Conservation (phyloP, 2,888 invertebrate species). For the Serripes groenlandicus region DNA sequence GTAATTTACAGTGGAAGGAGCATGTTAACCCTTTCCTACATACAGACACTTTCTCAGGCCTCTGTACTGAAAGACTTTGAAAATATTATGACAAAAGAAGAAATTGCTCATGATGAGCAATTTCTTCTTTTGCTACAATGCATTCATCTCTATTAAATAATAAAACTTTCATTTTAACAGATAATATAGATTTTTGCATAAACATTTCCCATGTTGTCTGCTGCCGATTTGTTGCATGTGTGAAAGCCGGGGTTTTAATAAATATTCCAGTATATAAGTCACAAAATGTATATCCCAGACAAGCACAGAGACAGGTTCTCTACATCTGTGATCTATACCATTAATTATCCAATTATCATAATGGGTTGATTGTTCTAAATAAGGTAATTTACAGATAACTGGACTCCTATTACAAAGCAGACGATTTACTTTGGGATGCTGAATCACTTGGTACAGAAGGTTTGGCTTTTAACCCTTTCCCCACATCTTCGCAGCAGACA, state of each 20-base stretch:
- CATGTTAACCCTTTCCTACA: neutral
- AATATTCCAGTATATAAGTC: no score
- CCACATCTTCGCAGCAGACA: neutral
- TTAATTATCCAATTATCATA: constrained; percentile 5
- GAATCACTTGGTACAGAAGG: neutral
- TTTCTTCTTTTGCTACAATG: constrained; percentile 10
- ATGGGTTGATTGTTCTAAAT: constrained; percentile 14
- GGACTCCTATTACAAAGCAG: neutral
- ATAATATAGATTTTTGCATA: no score
- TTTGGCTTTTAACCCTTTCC: neutral
- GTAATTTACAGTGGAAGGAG: neutral
- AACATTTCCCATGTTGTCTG: no score
- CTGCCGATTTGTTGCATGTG: no score
- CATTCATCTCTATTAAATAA: neutral
- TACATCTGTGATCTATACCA: constrained; percentile 7
- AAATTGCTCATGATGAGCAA: neutral
- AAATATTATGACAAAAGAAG: constrained; percentile 7
- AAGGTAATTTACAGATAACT: constrained; percentile 21
- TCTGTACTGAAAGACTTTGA: neutral
- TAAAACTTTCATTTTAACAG: no score
- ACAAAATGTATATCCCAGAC: no score
- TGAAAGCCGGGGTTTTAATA: no score
- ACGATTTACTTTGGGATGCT: neutral
- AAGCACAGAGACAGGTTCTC: neutral
- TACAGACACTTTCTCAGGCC: neutral